phyloP scores from a whole-genome alignment of 2,797 vertebrate species.

The Champsocephalus esox region DNA sequence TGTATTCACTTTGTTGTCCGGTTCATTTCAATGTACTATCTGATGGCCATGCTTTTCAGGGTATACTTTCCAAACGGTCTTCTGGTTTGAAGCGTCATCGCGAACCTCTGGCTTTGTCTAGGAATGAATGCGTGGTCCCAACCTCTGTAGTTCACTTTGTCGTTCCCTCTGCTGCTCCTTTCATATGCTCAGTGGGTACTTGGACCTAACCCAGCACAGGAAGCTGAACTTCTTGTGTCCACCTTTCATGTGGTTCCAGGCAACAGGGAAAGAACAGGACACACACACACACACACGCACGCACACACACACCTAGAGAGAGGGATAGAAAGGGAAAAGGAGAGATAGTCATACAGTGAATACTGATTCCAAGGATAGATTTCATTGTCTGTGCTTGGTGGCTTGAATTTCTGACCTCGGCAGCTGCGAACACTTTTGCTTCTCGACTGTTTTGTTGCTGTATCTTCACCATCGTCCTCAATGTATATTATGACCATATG shows the following conservation, averaged over 20 bases:
- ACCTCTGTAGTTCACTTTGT: slow-evolving; percentile 57
- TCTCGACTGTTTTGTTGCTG: slow-evolving; percentile 38
- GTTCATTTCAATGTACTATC: slow-evolving; percentile 33
- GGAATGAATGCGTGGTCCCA: slow-evolving; percentile 47
- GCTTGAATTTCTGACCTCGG: slow-evolving; percentile 54
- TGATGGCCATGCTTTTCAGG: slow-evolving; percentile 18
- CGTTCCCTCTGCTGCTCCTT: slow-evolving; percentile 60
- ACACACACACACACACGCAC: slow-evolving; percentile 1
- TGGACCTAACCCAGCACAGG: slow-evolving; percentile 72
- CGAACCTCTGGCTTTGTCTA: slow-evolving; percentile 57
- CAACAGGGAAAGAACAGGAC: slow-evolving; percentile 53
- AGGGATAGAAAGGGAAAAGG: slow-evolving; percentile 2
- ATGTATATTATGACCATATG: slow-evolving; percentile 30
- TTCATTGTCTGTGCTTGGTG: slow-evolving; percentile 52
- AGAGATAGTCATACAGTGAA: slow-evolving; percentile 21
- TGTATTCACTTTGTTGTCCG: slow-evolving; percentile 29
- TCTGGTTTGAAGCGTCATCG: slow-evolving; percentile 38
- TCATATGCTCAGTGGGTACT: slow-evolving; percentile 67
- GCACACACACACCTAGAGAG: background rate
- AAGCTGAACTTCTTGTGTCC: slow-evolving; percentile 67
- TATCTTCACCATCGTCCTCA: slow-evolving; percentile 19
- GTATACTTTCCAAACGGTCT: slow-evolving; percentile 22
- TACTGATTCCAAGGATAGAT: slow-evolving; percentile 48
- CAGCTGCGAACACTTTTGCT: slow-evolving; percentile 47
- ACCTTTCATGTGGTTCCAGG: slow-evolving; percentile 74